These are phyloP conservation scores for Synodontis membranacea DNA, from an alignment of 2,113 vertebrate species.

Conservation along the genomic window DNA sequence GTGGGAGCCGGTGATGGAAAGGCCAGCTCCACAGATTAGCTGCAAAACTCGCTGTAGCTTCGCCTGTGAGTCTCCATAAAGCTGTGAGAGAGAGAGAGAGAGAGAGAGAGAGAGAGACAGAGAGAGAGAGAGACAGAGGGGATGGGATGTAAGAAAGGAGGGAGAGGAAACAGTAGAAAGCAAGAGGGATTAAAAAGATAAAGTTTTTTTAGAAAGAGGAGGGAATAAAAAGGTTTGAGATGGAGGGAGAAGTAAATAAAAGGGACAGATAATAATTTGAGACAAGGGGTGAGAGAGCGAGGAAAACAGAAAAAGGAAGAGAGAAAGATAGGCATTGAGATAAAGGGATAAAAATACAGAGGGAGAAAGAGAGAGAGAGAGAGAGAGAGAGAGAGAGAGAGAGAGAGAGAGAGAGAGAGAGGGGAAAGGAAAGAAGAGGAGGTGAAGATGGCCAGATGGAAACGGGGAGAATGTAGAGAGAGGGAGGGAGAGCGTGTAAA, in stretches of 20 bases:
- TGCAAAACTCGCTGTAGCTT: slow-evolving; percentile 88
- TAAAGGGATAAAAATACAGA: no score
- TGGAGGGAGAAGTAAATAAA: background rate
- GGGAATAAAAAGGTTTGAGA: background rate
- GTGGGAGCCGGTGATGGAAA: slow-evolving; percentile 93
- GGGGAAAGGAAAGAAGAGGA: background rate
- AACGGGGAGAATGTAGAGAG: background rate
- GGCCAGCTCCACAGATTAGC: slow-evolving; percentile 89
- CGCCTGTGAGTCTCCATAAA: slow-evolving; percentile 90
- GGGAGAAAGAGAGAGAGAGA: background rate
- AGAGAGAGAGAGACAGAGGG: background rate
- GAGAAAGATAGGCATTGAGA: no score
- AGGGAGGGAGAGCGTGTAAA: background rate
- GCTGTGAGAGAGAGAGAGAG: slow-evolving; percentile 68
- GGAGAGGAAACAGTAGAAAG: background rate
- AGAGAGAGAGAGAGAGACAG: background rate
- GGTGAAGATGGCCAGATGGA: background rate
- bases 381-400: background rate
- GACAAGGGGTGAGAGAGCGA: background rate
- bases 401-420: background rate
- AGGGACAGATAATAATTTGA: no score
- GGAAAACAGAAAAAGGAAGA: background rate
- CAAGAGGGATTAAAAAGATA: no score
- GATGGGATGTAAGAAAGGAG: background rate
- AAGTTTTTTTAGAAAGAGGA: background rate